Evolutionary conservation across 2,113 vertebrate genomes (phyloP).

Genomic region (Sylvietta virens): DNA sequence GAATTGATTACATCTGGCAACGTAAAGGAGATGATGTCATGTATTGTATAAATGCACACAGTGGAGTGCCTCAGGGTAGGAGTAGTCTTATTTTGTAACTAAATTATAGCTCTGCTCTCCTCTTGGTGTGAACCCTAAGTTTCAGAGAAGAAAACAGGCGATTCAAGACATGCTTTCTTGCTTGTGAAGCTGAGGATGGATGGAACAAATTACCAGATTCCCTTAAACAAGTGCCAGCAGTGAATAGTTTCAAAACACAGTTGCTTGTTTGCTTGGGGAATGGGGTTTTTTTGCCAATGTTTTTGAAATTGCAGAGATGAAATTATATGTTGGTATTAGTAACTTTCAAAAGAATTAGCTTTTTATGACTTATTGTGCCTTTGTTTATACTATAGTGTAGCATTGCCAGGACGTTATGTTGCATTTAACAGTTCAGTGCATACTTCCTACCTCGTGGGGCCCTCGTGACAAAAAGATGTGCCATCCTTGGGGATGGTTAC

Average conservation of each 20-base stretch:
- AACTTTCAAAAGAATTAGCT: slow-evolving; percentile 44
- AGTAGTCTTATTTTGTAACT: slow-evolving; percentile 12
- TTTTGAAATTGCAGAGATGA: slow-evolving; percentile 58
- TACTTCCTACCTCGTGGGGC: not conserved
- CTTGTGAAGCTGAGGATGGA: slow-evolving; percentile 6
- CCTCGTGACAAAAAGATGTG: slow-evolving; percentile 26
- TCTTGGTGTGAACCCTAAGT: slow-evolving; percentile 43
- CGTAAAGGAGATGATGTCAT: slow-evolving; percentile 25
- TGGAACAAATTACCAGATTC: slow-evolving; percentile 56
- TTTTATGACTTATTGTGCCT: slow-evolving; percentile 43
- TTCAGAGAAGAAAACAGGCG: slow-evolving; percentile 42
- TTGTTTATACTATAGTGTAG: slow-evolving; percentile 12
- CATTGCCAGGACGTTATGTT: not conserved
- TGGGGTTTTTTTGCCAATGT: not conserved
- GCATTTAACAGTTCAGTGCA: slow-evolving; percentile 32
- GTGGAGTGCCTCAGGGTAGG: slow-evolving; percentile 8
- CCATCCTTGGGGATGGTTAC: slow-evolving; percentile 6
- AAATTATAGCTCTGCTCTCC: slow-evolving; percentile 48
- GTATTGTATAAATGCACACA: slow-evolving; percentile 35
- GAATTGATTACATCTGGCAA: slow-evolving; percentile 50
- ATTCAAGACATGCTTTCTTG: slow-evolving; percentile 36
- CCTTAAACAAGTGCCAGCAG: slow-evolving; percentile 54
- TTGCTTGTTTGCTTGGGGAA: slow-evolving; percentile 61
- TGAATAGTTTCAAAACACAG: slow-evolving; percentile 56
- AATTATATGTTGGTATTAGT: slow-evolving; percentile 57